These are phyloP conservation scores for Philonicus albiceps DNA, from an alignment of 2,888 invertebrate species.

Conservation along the genomic window DNA sequence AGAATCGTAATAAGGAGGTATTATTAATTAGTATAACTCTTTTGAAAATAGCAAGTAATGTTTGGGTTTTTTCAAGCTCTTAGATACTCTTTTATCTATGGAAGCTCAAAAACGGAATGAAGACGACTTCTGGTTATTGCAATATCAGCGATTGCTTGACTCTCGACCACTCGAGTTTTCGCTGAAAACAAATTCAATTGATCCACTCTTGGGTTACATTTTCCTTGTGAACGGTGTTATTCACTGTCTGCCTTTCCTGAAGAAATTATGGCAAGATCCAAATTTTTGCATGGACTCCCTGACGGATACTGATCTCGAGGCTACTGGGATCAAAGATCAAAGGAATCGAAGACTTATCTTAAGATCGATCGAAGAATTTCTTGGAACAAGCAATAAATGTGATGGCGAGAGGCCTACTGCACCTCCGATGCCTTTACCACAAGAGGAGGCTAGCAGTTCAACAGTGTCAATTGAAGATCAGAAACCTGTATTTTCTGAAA, in stretches of 20 bases:
- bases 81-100: constrained; percentile 75
- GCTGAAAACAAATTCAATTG: constrained; percentile 69
- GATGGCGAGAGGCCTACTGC: constrained; percentile 53
- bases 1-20: constrained; percentile 65
- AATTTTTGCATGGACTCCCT: constrained; percentile 59
- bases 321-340: constrained; percentile 67
- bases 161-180: constrained; percentile 74
- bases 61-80: constrained; percentile 62
- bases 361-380: constrained; percentile 70
- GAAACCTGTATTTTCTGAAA: constrained; percentile 46
- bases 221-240: constrained; percentile 76
- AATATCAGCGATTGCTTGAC: constrained; percentile 84
- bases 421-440: constrained; percentile 53
- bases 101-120: constrained; percentile 68
- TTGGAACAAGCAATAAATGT: constrained; percentile 53
- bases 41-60: not conserved
- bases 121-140: constrained; percentile 76
- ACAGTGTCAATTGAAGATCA: not conserved
- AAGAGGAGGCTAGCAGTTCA: not conserved
- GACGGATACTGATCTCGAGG: constrained; percentile 67
- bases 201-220: constrained; percentile 73
- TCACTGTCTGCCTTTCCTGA: constrained; percentile 78
- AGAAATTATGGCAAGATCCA: constrained; percentile 52
- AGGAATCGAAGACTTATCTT: constrained; percentile 71
- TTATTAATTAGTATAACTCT: not conserved